Conservation (phyloP, 2,113 vertebrate genomes). For the Sakesphorus luctuosus region DNA sequence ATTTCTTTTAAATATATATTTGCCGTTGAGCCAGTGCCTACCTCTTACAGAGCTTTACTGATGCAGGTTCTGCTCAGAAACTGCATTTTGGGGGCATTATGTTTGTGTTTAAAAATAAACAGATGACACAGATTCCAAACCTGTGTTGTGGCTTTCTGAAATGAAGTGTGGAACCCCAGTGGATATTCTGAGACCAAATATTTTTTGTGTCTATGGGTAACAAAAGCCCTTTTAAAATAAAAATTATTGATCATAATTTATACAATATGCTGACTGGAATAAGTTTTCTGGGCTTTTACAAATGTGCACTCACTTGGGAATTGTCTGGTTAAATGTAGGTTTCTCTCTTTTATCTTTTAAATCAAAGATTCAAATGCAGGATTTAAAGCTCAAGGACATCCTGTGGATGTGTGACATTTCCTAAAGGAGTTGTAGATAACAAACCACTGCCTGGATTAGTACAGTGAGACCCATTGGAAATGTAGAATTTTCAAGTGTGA, state of each 20-base stretch:
- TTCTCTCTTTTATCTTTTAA: slow-evolving; percentile 46
- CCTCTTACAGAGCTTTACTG: neutral
- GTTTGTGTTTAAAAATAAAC: neutral
- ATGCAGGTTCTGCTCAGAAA: neutral
- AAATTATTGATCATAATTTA: neutral
- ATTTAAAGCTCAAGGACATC: slow-evolving; percentile 53
- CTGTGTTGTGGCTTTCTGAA: neutral
- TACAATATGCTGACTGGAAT: neutral
- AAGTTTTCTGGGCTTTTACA: neutral
- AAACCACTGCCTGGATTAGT: slow-evolving; percentile 15
- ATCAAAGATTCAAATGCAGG: slow-evolving; percentile 44
- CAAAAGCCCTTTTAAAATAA: neutral
- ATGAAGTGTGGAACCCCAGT: neutral
- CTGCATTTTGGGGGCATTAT: neutral
- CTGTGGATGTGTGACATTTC: slow-evolving; percentile 50
- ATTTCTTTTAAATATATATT: neutral
- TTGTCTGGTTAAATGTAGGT: slow-evolving; percentile 8
- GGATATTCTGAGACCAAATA: neutral
- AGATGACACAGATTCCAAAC: neutral
- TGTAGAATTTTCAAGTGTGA: neutral
- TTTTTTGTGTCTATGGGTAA: neutral
- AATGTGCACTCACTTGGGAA: neutral
- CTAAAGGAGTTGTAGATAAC: slow-evolving; percentile 24
- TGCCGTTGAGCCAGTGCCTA: neutral
- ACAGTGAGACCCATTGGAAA: slow-evolving; percentile 4